These are phyloP conservation scores for Spialia ferax DNA, from an alignment of 2,888 invertebrate genomes.

Conservation along the genomic window DNA sequence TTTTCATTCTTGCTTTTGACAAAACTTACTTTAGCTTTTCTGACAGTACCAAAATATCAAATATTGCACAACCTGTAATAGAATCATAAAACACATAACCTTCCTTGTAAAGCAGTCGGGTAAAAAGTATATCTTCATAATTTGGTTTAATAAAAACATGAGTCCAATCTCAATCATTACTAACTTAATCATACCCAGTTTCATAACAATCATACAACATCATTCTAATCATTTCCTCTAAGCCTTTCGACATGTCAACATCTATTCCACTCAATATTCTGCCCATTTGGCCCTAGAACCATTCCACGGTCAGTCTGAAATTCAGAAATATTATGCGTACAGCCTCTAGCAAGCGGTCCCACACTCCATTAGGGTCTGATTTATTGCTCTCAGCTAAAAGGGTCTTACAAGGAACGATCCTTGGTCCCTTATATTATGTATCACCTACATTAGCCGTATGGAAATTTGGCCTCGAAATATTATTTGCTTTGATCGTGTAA, in stretches of 20 bases:
- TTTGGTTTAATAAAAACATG: too few species aligned
- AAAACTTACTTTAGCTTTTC: background rate
- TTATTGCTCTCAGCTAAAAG: constrained; percentile 81
- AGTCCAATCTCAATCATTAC: too few species aligned
- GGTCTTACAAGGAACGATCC: constrained; percentile 76
- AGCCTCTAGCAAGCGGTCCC: constrained; percentile 65
- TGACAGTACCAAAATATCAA: background rate
- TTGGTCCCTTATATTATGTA: constrained; percentile 71
- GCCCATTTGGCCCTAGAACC: constrained; percentile 56
- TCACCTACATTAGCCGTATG: constrained; percentile 79
- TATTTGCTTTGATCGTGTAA: constrained; percentile 69
- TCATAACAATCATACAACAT: constrained; percentile 41
- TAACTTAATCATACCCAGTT: too few species aligned
- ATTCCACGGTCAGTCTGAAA: constrained; percentile 67
- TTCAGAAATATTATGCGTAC: constrained; percentile 74
- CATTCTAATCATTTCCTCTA: constrained; percentile 54
- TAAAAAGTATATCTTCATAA: too few species aligned
- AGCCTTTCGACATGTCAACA: constrained; percentile 60
- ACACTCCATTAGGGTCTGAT: constrained; percentile 82
- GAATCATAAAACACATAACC: too few species aligned
- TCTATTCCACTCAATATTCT: constrained; percentile 61
- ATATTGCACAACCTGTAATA: too few species aligned
- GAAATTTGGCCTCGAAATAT: constrained; percentile 72
- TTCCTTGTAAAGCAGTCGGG: too few species aligned
- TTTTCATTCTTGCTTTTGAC: too few species aligned